Conservation (phyloP, 2,113 vertebrate genomes). For the Indicator indicator region DNA sequence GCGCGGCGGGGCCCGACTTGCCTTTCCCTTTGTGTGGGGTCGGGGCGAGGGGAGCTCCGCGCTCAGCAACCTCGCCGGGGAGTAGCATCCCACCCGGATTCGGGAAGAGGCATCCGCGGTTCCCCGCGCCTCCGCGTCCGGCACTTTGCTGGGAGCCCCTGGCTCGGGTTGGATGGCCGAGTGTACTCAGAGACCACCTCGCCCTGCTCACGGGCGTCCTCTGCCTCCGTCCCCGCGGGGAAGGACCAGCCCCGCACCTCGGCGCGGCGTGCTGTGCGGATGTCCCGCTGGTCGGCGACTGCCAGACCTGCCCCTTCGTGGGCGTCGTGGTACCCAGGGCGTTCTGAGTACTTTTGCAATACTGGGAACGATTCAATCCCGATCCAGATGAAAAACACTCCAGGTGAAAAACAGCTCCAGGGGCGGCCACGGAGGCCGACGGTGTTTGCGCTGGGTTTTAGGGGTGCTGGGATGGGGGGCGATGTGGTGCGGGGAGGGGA, state of each 20-base stretch:
- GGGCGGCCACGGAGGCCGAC: background rate
- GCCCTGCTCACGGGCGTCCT: background rate
- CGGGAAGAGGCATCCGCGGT: background rate
- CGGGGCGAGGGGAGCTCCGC: background rate
- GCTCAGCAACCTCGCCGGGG: background rate
- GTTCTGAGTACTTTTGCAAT: background rate
- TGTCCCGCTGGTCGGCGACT: background rate
- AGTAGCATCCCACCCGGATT: background rate
- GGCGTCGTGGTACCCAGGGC: background rate
- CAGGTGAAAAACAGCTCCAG: background rate
- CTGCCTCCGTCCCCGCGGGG: background rate
- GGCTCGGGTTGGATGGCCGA: background rate
- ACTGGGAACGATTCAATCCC: background rate
- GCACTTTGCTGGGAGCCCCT: background rate
- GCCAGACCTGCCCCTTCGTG: background rate
- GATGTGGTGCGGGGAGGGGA: background rate
- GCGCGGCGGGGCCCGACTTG: background rate
- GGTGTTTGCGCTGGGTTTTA: background rate
- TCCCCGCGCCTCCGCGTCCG: background rate
- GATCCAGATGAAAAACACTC: background rate
- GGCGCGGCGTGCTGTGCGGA: background rate
- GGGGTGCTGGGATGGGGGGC: background rate
- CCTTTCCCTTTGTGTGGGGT: slow-evolving; percentile 11
- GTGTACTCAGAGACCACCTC: background rate
- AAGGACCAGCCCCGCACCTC: background rate